Percentiles rank a stretch among this genome's conserved stretches.
Conservation (phyloP, 2,888 invertebrate species). For the Conistra vaccinii region DNA sequence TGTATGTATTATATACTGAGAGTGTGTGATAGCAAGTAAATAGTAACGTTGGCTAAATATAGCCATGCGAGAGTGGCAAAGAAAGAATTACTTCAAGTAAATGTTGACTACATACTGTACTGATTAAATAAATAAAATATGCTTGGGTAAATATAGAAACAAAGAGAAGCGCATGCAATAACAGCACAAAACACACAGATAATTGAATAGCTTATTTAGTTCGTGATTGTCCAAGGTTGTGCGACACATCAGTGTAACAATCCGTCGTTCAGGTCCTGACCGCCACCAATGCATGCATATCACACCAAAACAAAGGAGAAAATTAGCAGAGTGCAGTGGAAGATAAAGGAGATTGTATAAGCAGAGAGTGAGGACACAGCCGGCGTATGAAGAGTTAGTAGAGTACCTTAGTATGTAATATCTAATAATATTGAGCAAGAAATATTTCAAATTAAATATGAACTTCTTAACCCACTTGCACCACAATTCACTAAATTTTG, state of each 20-base stretch:
- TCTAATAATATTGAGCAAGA: constrained; percentile 52
- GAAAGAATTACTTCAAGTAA: constrained; percentile 14
- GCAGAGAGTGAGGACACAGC: constrained; percentile 36
- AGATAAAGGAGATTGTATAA: constrained; percentile 55
- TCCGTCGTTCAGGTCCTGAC: constrained; percentile 89
- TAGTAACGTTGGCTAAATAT: constrained; percentile 25
- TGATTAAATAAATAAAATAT: constrained; percentile 42
- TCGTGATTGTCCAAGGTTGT: constrained; percentile 67
- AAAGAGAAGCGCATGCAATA: constrained; percentile 65
- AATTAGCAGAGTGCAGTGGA: constrained; percentile 83
- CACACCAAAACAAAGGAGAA: constrained; percentile 83
- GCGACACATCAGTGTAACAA: constrained; percentile 85
- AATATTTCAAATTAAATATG: constrained; percentile 16
- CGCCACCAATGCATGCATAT: constrained; percentile 87
- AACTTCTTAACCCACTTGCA: neutral
- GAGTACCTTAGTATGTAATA: constrained; percentile 19
- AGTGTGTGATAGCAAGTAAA: constrained; percentile 49
- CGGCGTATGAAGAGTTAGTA: constrained; percentile 30
- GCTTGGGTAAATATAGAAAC: constrained; percentile 34
- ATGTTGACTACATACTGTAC: constrained; percentile 27
- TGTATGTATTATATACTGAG: constrained; percentile 55
- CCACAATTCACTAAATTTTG: constrained; percentile 1
- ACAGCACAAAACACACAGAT: constrained; percentile 63
- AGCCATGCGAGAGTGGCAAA: constrained; percentile 47
- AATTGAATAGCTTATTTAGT: constrained; percentile 66